Base-by-base conservation (phyloP, 2,888 invertebrate genomes). In the Caenorhabditis sp. region DNA sequence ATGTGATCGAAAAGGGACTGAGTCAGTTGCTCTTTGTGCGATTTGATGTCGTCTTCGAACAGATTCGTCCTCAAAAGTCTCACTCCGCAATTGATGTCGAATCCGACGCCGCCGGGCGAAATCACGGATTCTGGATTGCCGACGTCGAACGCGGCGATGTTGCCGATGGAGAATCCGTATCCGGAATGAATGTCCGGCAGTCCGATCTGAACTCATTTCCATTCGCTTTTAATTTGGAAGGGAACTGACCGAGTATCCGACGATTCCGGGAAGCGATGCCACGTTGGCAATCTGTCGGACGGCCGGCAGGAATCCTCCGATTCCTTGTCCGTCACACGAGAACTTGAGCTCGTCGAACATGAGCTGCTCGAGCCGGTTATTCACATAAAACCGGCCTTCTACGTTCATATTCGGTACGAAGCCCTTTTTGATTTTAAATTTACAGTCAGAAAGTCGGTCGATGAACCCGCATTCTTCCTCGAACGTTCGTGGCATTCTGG, bases 281-380 rank as follows among this genome's bases (percentile, higher is more conserved):
- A 99, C 99, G 91, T 99, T 99, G 3, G 95, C 98, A 79, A 99
- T 99, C 91, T 99, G 99, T 91, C 98, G 97, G 78, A 99, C 95
- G 4, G 97, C 99, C 0, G 99, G 99, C 61, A 99, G 91, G 89
- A 99, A 99, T 0, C 99, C 99, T 61, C 99, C 99, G 9, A 95
- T 58, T 9, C 80, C 83, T 46, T 56, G 66, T 15, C 76, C 95
- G 43, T 94, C 92, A 89, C 96, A 96, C 0, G 96, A 92, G 90
- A 96, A 95, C 85, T 93, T 92, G 80, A 99, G 90, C 90, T 99
- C 99, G 45, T 99, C 98, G 89, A 99, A 93, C 97, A 99, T 99
- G 2, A 99, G 91, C 86, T 93, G 93, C 90, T 99, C 98, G 83
- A 99, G 91, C 6, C 93, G 93, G 76, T 92, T 92, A 89, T 99